Conservation (phyloP, 2,113 vertebrate genomes). For the Rostratula benghalensis region DNA sequence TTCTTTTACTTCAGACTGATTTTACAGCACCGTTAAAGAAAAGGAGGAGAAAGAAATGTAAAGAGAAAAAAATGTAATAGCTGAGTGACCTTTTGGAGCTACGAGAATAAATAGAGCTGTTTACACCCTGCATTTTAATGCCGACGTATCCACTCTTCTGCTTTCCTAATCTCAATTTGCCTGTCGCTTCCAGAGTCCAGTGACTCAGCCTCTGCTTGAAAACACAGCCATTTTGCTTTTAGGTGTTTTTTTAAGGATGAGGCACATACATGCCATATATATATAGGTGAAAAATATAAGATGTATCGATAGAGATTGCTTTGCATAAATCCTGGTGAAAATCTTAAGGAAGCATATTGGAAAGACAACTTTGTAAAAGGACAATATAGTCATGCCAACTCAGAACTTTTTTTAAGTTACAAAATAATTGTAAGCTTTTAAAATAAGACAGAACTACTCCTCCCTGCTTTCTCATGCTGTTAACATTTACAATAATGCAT, state of each 20-base stretch:
- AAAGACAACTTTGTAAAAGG: not conserved
- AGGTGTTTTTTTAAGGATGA: not conserved
- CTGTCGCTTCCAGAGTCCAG: not conserved
- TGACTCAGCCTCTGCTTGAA: not conserved
- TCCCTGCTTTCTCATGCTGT: not conserved
- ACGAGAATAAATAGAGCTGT: not conserved
- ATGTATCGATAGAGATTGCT: not conserved
- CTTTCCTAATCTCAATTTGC: not conserved
- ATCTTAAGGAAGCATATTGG: not conserved
- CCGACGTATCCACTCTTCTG: not conserved
- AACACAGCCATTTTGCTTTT: not conserved
- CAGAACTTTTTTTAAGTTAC: not conserved
- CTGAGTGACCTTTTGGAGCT: not conserved
- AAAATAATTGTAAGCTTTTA: not conserved
- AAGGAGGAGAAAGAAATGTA: not conserved
- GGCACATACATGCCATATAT: not conserved
- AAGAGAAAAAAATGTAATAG: not conserved
- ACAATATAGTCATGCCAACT: accelerated
- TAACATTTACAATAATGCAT: not conserved
- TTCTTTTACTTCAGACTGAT: not conserved
- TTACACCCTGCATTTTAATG: not conserved
- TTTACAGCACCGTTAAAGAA: not conserved
- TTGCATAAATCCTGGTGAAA: not conserved
- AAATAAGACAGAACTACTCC: not conserved
- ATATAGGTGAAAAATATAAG: not conserved